Conservation (phyloP, 2,888 invertebrate genomes). For the Vannuccia rotundouncinata region DNA sequence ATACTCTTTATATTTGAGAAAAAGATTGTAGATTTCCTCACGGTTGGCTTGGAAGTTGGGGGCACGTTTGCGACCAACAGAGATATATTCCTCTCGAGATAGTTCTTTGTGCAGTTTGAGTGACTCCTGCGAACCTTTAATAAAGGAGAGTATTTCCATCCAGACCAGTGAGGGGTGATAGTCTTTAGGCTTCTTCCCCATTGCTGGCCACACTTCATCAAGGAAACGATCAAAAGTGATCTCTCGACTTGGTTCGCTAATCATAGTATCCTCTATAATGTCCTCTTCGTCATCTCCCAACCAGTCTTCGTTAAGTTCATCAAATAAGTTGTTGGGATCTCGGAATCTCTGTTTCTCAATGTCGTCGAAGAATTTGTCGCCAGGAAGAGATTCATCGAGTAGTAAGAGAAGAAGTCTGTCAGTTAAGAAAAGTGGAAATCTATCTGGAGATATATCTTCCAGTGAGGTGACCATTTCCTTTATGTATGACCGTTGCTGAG, state of each 20-base stretch:
- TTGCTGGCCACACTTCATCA: constrained; percentile 45
- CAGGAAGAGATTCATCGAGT: constrained; percentile 47
- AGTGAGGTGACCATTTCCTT: constrained; percentile 43
- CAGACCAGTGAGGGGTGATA: constrained; percentile 48
- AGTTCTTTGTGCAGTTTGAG: constrained; percentile 43
- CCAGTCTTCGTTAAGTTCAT: background rate
- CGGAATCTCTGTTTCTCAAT: background rate
- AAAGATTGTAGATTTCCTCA: constrained; percentile 44
- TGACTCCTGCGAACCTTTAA: constrained; percentile 47
- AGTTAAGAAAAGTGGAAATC: constrained; percentile 47
- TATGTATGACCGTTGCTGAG: background rate
- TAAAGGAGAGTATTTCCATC: constrained; percentile 51
- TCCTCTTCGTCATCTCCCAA: background rate
- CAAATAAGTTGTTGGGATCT: background rate
- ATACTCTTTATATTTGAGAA: constrained; percentile 43
- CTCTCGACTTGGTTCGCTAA: constrained; percentile 42
- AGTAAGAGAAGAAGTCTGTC: constrained; percentile 47
- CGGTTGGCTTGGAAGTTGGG: constrained; percentile 45
- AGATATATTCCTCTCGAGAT: constrained; percentile 43
- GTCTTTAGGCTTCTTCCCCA: constrained; percentile 36
- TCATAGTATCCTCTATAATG: background rate
- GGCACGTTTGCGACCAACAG: constrained; percentile 45
- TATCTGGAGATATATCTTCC: constrained; percentile 40
- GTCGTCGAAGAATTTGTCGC: constrained; percentile 42
- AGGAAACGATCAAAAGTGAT: constrained; percentile 48